Evolutionary conservation across 2,113 vertebrate genomes (phyloP).

Genomic region (Dasyprocta punctata): DNA sequence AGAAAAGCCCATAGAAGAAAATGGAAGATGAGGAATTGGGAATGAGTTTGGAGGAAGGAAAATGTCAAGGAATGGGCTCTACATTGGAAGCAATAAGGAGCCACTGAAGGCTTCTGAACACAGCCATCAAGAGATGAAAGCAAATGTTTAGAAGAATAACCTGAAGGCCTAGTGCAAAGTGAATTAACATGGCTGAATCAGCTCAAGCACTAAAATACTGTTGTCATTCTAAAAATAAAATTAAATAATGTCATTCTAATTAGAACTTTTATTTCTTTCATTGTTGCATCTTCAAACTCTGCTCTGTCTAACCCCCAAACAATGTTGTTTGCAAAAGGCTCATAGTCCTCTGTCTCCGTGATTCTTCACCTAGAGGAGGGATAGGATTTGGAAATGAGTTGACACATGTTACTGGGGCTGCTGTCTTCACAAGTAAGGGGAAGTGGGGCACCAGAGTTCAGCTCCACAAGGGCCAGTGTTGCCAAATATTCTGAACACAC

Average conservation of each 20-base stretch:
- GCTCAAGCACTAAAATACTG: neutral
- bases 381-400: neutral
- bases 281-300: neutral
- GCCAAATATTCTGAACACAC: neutral
- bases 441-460: too few relatives aligned
- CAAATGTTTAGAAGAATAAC: neutral
- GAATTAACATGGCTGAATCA: neutral
- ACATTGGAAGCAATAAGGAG: neutral
- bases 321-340: neutral
- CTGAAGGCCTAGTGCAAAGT: neutral
- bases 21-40: neutral
- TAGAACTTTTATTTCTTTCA: neutral
- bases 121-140: neutral
- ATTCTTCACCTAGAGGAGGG: conserved; percentile 13
- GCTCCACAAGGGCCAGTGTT: neutral
- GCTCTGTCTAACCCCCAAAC: neutral
- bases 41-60: neutral
- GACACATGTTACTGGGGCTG: neutral
- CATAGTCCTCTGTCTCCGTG: neutral
- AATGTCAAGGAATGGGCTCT: neutral
- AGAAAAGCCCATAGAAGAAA: conserved; percentile 15
- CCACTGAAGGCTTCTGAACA: neutral
- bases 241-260: neutral
- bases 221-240: neutral
- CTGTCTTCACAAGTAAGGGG: neutral